phyloP scores from a whole-genome alignment of 1,140 invertebrate genomes.

The Trachymyrmex cornetzi region DNA sequence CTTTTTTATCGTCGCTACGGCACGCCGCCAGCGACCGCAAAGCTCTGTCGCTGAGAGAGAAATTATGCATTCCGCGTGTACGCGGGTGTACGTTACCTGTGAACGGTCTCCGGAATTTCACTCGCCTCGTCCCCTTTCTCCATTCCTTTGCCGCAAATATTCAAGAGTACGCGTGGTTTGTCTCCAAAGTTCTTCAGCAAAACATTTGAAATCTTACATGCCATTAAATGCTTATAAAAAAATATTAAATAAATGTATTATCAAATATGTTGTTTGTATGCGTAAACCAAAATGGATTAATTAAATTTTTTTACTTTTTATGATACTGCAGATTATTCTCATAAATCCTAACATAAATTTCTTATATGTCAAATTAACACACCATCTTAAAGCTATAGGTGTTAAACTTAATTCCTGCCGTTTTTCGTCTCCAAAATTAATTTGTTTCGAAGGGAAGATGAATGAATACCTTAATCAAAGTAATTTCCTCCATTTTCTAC shows the following conservation, averaged over 20 bases:
- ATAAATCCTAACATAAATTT: not conserved
- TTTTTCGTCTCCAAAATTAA: too few relatives aligned
- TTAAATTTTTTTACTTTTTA: not conserved
- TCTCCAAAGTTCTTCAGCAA: not conserved
- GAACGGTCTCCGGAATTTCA: constrained; percentile 56
- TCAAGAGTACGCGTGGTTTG: constrained; percentile 2
- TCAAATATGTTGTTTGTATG: not conserved
- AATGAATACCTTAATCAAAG: too few relatives aligned
- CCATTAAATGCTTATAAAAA: not conserved
- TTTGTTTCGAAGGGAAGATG: too few relatives aligned
- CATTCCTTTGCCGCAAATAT: not conserved
- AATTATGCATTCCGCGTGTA: constrained; percentile 67
- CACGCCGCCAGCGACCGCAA: constrained; percentile 21
- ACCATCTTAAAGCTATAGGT: not conserved
- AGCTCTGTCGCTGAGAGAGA: constrained; percentile 39
- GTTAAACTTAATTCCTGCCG: too few relatives aligned
- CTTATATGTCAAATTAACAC: not conserved
- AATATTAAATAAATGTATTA: not conserved
- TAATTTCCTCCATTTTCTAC: too few relatives aligned
- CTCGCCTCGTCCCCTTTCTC: constrained; percentile 41
- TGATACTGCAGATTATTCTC: not conserved
- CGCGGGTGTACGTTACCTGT: constrained; percentile 50
- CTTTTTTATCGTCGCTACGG: constrained; percentile 27
- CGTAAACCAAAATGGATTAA: not conserved
- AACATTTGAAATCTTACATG: not conserved